Evolutionary conservation across 2,797 vertebrate genomes (phyloP), one percentile per base, ranked within the genome.

Genomic region (Phaenicophaeus curvirostris): DNA sequence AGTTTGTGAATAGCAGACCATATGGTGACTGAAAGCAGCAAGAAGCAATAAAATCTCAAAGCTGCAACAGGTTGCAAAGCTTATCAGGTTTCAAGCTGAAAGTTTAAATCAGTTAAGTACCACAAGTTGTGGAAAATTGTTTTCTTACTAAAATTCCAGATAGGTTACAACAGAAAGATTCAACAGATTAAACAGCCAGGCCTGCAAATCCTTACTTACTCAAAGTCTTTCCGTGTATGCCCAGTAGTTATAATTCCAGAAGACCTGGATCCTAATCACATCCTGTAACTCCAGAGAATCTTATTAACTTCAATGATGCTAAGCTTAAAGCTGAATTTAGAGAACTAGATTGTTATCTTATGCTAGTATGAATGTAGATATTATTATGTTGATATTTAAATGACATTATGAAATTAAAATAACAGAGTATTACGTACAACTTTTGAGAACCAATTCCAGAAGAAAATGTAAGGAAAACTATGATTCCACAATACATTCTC

Each of bases 11-110:
- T 97, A 95, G 93, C 93, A 91, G 93, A 96, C 97, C 98, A 98
- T 98, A 98, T 98, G 98, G 98, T 96, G 89, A 92, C 96, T 96
- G 91, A 97, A 97, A 97, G 95, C 84, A 77, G 89, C 77, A 89
- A 97, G 96, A 95, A 97, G 96, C 95, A 95, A 95, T 96, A 94
- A 97, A 97, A 96, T 94, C 93, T 96, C 88, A 50, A 83, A 77
- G 80, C 89, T 37, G 94, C 97, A 97, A 98, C 97, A 98, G 96
- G 97, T 98, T 96, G 90, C 59, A 82, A 96, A 97, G 88, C 97
- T 97, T 96, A 95, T 66, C 78, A 82, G 83, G 73, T 94, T 96
- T 93, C 58, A 94, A 77, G 86, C 79, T 87, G 73, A 85, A 89
- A 77, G 61, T 84, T 91, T 58, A 93, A 95, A 92, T 57, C 20